These are phyloP conservation scores for Bombycilla garrulus DNA, from an alignment of 2,113 vertebrate species.

Conservation along the genomic window DNA sequence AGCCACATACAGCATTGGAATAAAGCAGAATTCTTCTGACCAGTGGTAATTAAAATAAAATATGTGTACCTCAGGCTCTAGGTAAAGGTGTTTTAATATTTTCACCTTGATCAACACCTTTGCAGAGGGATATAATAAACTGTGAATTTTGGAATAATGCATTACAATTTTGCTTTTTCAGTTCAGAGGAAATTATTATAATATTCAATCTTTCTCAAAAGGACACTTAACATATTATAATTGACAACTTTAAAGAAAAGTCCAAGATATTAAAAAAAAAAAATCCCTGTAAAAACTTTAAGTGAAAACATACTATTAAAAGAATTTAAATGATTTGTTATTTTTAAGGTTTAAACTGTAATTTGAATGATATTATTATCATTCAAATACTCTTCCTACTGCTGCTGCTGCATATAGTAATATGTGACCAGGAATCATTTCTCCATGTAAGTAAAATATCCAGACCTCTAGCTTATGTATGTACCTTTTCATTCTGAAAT, in stretches of 20 bases:
- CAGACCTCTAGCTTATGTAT: background rate
- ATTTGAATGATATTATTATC: background rate
- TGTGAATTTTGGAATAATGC: background rate
- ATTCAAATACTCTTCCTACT: background rate
- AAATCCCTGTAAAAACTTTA: background rate
- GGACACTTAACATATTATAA: background rate
- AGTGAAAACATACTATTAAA: background rate
- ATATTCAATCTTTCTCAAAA: background rate
- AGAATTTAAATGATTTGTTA: background rate
- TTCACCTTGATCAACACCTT: background rate
- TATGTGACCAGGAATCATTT: background rate
- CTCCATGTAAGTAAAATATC: background rate
- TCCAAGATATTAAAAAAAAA: background rate
- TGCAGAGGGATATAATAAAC: background rate
- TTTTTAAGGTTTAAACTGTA: background rate
- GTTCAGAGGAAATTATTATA: background rate
- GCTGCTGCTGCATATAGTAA: background rate
- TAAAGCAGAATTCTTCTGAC: background rate
- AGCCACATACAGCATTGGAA: background rate
- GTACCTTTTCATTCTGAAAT: background rate
- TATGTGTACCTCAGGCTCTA: background rate
- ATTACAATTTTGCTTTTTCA: background rate
- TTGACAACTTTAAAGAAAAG: background rate
- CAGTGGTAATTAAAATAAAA: background rate
- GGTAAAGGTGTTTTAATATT: background rate